These are phyloP conservation scores for Myathropa florea DNA, from an alignment of 2,888 invertebrate species.

Conservation along the genomic window DNA sequence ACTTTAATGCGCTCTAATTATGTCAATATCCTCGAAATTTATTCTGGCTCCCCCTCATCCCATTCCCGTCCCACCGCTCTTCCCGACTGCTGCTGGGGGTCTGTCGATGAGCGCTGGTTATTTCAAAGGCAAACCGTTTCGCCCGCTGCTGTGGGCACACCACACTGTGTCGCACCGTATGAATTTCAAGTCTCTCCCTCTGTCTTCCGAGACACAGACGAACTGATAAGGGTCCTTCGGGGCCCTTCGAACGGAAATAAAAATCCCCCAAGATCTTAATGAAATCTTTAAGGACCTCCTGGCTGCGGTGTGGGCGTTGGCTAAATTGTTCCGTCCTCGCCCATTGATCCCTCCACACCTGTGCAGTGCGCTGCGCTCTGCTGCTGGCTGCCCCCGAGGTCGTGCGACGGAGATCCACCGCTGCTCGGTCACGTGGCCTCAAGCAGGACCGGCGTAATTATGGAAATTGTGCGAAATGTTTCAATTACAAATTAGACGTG, in stretches of 20 bases:
- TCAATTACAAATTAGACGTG: slow-evolving; percentile 56
- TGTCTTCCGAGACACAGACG: neutral
- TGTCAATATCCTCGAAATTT: slow-evolving; percentile 39
- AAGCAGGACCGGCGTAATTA: slow-evolving; percentile 19
- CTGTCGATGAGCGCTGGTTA: neutral
- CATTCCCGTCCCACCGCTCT: neutral
- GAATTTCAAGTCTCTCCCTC: slow-evolving; percentile 21
- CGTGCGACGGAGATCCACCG: neutral
- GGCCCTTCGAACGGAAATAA: slow-evolving; percentile 5
- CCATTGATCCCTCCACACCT: neutral
- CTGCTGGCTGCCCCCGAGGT: neutral
- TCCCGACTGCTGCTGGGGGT: neutral
- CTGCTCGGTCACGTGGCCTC: neutral
- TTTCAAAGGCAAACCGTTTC: slow-evolving; percentile 31
- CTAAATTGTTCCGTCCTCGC: slow-evolving; percentile 28
- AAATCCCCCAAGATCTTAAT: slow-evolving; percentile 47
- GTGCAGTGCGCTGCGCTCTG: neutral
- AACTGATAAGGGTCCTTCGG: slow-evolving; percentile 33
- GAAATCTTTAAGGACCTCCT: slow-evolving; percentile 34
- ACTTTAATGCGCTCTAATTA: slow-evolving; percentile 55
- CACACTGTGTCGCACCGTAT: neutral
- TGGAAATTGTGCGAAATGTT: slow-evolving; percentile 43
- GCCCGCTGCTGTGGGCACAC: neutral
- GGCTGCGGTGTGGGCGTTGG: neutral
- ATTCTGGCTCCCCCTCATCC: neutral